Evolutionary conservation across 2,888 invertebrate species (phyloP), one percentile per base, ranked within the genome.

Genomic region (Eupithecia abbreviata): DNA sequence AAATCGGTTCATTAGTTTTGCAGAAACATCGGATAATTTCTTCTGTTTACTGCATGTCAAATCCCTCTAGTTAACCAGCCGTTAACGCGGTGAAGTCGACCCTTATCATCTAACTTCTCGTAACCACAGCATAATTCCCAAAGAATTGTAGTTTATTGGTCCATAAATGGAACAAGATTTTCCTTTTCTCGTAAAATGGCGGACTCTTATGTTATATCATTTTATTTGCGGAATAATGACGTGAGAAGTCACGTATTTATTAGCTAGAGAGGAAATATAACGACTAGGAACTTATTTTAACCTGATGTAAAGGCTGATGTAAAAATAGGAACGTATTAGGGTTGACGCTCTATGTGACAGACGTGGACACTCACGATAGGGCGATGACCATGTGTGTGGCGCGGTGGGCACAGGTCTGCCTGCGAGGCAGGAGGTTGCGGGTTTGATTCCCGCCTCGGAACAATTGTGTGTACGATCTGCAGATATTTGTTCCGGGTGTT

Each of bases 131-230:
- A 68, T 68, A 68, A 68, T 68, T 68, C 43, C 67, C 67, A n/a
- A 42, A 68, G 67, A 68, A 66, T 68, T 68, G 67, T 68, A 68
- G 67, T 68, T 68, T 68, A 68, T 68, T 68, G 67, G 43, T 68
- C 67, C 67, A 68, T 68, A 68, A 68, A 68, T 45, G 43, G 42
- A 68, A 68, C 67, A 68, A 68, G 67, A 68, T 43, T 68, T 68
- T 68, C 67, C 67, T 68, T 43, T 68, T 68, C 43, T 43, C 67
- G 43, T 68, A 43, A 68, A 43, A 66, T 66, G 7, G 67, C 18
- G 43, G 67, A 43, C 67, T 45, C 67, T 68, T 68, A 68, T 68
- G 45, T 45, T 68, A 68, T 68, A 68, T 45, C 67, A 68, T 68
- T 68, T 68, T 68, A 68, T 68, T 68, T 43, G 43, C 43, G 3